A percentile compares a stretch with the other conserved stretches of the same genome.
Evolutionary conservation across 1,140 invertebrate species (phyloP).

Genomic region (Trinorchestia longiramus): DNA sequence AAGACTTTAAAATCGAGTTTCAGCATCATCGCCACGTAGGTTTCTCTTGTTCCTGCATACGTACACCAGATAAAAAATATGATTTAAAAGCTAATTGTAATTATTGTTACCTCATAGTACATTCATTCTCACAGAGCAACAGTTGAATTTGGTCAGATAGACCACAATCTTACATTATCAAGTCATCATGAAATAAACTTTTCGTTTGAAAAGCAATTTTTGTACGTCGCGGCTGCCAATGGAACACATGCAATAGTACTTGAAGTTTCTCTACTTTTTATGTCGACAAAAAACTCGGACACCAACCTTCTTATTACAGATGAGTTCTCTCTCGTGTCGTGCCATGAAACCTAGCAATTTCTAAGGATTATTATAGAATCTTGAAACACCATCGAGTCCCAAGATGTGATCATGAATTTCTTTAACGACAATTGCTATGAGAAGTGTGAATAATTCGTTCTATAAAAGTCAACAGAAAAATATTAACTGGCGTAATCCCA

Average conservation of each 20-base stretch:
- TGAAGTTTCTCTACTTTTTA: not conserved
- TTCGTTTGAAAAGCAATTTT: not conserved
- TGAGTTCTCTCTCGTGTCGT: not conserved
- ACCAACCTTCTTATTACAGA: not conserved
- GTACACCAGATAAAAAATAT: not conserved
- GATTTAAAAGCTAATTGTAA: not conserved
- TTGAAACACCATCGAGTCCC: not conserved
- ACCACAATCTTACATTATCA: not conserved
- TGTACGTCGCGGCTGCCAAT: no score
- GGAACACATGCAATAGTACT: not conserved
- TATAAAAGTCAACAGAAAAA: not conserved
- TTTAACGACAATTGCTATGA: not conserved
- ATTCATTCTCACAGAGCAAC: not conserved
- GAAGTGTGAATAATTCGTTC: slow-evolving; percentile 8
- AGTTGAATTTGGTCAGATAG: not conserved
- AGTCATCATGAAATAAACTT: not conserved
- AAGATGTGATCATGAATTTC: not conserved
- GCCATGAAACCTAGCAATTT: not conserved
- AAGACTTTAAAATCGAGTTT: not conserved
- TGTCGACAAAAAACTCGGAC: not conserved
- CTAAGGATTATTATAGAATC: not conserved
- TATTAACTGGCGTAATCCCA: not conserved
- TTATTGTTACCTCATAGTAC: not conserved
- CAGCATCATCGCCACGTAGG: not conserved
- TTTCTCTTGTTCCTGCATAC: not conserved